phyloP scores from a whole-genome alignment of 2,888 invertebrate species.

The Drosophila paranaensis region DNA sequence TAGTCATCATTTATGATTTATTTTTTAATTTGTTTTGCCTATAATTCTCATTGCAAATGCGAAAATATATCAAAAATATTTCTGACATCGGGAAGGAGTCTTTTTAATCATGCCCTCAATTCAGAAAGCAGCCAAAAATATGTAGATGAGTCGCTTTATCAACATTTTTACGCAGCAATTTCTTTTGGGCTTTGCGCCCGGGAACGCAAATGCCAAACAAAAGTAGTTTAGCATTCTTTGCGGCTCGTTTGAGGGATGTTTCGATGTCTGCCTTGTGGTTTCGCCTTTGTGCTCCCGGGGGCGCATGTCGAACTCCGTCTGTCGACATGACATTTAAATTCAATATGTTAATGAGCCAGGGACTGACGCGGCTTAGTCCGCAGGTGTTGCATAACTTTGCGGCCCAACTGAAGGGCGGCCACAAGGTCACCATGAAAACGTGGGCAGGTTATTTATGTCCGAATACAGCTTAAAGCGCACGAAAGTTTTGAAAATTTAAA shows the following conservation, averaged over 20 bases:
- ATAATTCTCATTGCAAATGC: conserved; percentile 57
- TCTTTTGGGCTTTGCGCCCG: conserved; percentile 38
- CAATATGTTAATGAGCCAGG: conserved; percentile 74
- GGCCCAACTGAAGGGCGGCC: conserved; percentile 37
- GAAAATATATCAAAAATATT: conserved; percentile 32
- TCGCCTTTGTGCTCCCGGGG: conserved; percentile 6
- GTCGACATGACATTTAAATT: conserved; percentile 70
- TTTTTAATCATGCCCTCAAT: conserved; percentile 68
- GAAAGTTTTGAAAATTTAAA: not conserved
- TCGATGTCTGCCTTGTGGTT: conserved; percentile 31
- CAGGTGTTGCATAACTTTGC: conserved; percentile 60
- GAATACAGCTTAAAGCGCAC: not conserved
- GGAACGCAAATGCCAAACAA: conserved; percentile 70
- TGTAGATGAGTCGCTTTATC: conserved; percentile 66
- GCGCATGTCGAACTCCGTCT: conserved; percentile 27
- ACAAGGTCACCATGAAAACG: conserved; percentile 52
- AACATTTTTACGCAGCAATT: conserved; percentile 64
- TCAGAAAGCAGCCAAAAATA: conserved; percentile 53
- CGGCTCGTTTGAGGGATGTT: conserved; percentile 66
- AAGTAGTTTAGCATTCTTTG: conserved; percentile 73
- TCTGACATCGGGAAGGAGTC: conserved; percentile 36
- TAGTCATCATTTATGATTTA: conserved; percentile 26
- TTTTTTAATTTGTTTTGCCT: conserved; percentile 9
- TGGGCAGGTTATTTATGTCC: not conserved
- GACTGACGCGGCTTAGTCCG: conserved; percentile 22